Evolutionary conservation across 1,140 invertebrate species (phyloP).

Genomic region (Physella acuta): DNA sequence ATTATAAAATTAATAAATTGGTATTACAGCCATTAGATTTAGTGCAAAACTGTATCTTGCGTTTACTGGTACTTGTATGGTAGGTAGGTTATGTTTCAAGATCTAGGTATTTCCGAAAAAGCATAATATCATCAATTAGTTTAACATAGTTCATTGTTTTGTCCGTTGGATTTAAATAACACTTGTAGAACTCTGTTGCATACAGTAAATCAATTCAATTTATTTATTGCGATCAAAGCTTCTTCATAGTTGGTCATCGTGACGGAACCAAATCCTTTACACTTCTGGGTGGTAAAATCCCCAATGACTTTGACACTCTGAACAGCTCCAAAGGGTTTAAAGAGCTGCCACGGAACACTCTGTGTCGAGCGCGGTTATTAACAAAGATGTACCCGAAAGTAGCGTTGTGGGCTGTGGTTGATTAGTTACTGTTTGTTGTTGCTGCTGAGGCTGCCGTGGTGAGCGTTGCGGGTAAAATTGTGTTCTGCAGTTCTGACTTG

Average conservation of each 20-base stretch:
- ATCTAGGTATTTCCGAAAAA: background rate
- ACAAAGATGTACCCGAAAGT: constrained; percentile 95
- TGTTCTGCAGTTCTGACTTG: constrained; percentile 40
- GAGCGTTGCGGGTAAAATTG: constrained; percentile 43
- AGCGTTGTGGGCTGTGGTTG: constrained; percentile 48
- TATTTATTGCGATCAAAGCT: constrained; percentile 94
- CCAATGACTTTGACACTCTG: constrained; percentile 95
- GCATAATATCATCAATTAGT: background rate
- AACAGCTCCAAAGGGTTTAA: constrained; percentile 98
- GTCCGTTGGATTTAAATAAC: constrained; percentile 74
- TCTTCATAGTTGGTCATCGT: too few species aligned
- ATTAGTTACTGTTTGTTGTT: constrained; percentile 36
- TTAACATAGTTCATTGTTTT: constrained; percentile 49
- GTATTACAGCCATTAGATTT: background rate
- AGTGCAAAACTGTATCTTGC: background rate
- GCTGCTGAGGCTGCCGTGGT: constrained; percentile 44
- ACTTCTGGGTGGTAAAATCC: constrained; percentile 91
- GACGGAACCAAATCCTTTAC: too few species aligned
- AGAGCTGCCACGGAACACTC: constrained; percentile 98
- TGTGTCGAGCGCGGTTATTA: constrained; percentile 96
- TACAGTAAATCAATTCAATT: constrained; percentile 94
- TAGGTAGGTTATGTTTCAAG: background rate
- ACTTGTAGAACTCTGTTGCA: constrained; percentile 97
- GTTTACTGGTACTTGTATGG: background rate
- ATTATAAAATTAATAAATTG: background rate